Evolutionary conservation across 2,113 vertebrate genomes (phyloP).

Genomic region (Platichthys flesus): DNA sequence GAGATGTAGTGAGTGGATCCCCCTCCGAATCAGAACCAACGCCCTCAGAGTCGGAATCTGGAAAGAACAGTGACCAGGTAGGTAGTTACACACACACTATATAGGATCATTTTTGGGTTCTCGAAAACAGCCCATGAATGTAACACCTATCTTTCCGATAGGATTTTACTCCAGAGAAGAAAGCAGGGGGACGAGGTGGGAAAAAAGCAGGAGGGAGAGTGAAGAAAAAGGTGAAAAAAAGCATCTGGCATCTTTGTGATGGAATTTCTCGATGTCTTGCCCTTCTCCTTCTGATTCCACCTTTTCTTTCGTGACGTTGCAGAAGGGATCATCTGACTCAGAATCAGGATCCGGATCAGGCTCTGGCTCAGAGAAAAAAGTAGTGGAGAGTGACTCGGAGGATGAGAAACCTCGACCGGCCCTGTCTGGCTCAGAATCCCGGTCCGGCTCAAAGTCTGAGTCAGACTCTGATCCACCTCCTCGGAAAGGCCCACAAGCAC

Average conservation of each 20-base stretch:
- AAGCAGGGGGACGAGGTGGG: conserved; percentile 80
- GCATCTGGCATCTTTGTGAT: background rate
- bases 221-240: conserved; percentile 74
- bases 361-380: conserved; percentile 82
- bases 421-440: conserved; percentile 82
- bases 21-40: conserved; percentile 91
- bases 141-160: conserved; percentile 49
- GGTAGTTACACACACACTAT: background rate
- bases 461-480: conserved; percentile 91
- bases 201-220: conserved; percentile 83
- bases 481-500: conserved; percentile 84
- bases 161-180: conserved; percentile 97
- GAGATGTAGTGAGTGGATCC: conserved; percentile 87
- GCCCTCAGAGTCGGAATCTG: conserved; percentile 90
- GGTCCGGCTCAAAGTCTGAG: conserved; percentile 85
- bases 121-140: background rate
- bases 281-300: background rate
- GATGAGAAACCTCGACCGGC: conserved; percentile 85
- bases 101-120: background rate
- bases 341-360: conserved; percentile 87
- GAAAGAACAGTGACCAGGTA: conserved; percentile 97
- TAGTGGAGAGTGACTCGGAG: conserved; percentile 79
- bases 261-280: background rate
- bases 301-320: conserved; percentile 23
- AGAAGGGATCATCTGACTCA: conserved; percentile 85